Evolutionary conservation across 2,888 invertebrate species (phyloP), one percentile per base, ranked within the genome.

Genomic region (Hypomecis atomaria): DNA sequence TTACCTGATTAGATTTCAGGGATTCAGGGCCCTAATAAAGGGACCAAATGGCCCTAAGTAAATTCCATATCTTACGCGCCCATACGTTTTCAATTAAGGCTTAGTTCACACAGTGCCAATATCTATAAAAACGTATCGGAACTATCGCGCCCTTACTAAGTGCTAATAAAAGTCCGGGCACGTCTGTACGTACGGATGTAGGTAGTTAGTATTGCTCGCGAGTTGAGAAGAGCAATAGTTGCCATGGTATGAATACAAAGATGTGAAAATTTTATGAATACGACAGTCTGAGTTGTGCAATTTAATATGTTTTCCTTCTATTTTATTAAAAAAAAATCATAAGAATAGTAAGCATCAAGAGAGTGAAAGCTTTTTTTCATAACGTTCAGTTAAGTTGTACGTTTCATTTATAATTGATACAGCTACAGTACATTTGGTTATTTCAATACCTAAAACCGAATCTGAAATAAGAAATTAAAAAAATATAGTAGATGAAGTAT

Each of bases 91-190:
- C 54, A 61, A 53, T 61, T 61, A 61, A 50, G 48, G 44, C 43
- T 40, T 55, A 48, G 59, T 52, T 52, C 40, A 60, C 23, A 54
- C 38, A 10, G 34, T 55, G 43, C n/a, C 8, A 59, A 59, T 47
- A 47, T 59, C 13, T 33, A 11, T 57, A 60, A 59, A 54, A 57
- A 59, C 47, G 37, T 49, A 58, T 71, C 70, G 66, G 64, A 59
- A 50, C 50, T 57, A 52, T 57, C 40, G 34, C 38, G 8, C 33
- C 13, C 45, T 33, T 38, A 37, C 23, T 13, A 52, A 52, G 49
- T 52, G 33, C 45, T 50, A 60, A 54, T 47, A 45, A 50, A 43
- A 49, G 69, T 69, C 67, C 37, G 49, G 50, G 62, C 66, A 66
- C 64, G 64, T 62, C 38, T 50, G 45, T 13, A 13, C 50, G 45